Evolutionary conservation across 2,797 vertebrate genomes (phyloP).

Genomic region (Rhodeus uyekii): DNA sequence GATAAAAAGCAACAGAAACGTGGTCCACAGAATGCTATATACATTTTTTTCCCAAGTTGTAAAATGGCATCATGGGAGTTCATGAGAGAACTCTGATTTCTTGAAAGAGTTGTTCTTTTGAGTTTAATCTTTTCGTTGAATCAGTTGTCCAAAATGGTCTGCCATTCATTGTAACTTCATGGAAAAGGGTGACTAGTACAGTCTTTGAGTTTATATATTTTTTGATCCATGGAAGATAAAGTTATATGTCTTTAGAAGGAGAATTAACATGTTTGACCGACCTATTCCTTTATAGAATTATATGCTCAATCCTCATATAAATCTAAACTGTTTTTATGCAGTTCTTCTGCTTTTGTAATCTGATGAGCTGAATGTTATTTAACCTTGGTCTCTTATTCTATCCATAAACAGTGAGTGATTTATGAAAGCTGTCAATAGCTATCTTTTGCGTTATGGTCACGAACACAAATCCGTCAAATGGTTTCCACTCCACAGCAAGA

Average conservation of each 20-base stretch:
- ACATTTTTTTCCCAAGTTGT: neutral
- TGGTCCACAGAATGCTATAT: neutral
- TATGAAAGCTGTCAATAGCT: conserved; percentile 43
- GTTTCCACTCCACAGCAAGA: conserved; percentile 41
- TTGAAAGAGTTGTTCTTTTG: neutral
- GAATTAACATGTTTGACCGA: neutral
- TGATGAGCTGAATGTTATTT: conserved; percentile 46
- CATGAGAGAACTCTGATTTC: neutral
- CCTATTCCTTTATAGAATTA: too few relatives aligned
- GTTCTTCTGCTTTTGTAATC: conserved; percentile 20
- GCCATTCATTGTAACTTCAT: neutral
- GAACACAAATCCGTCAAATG: conserved; percentile 47
- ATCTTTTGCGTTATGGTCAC: conserved; percentile 39
- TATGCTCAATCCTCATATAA: neutral
- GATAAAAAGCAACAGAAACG: neutral
- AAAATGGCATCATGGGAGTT: neutral
- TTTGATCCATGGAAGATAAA: neutral
- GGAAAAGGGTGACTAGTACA: neutral
- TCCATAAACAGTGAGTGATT: conserved; percentile 50
- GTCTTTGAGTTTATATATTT: too few relatives aligned
- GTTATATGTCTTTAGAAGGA: neutral
- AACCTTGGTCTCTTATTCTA: conserved; percentile 41
- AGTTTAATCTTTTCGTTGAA: neutral
- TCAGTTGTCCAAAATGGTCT: neutral
- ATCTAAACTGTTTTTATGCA: conserved; percentile 1